These are phyloP conservation scores for Tragelaphus buxtoni DNA, from an alignment of 2,113 vertebrate species.

Conservation along the genomic window DNA sequence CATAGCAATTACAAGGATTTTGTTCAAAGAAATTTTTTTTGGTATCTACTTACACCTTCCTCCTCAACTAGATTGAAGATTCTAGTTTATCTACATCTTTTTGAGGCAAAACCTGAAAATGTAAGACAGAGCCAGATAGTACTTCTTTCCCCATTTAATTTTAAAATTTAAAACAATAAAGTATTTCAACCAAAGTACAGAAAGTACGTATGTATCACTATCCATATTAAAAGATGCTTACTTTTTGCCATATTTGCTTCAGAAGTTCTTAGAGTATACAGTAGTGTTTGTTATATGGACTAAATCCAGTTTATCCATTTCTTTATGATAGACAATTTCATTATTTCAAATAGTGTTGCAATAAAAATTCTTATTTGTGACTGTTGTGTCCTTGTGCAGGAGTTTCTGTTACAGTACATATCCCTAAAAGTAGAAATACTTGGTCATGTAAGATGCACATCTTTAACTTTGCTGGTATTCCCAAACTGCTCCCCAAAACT, in stretches of 20 bases:
- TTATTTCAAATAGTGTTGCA: neutral
- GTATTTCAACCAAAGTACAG: neutral
- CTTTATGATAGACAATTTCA: neutral
- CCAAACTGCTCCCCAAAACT: neutral
- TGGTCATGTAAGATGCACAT: neutral
- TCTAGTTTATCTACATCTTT: neutral
- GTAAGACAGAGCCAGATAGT: neutral
- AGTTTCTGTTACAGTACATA: neutral
- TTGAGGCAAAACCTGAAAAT: slow-evolving; percentile 18
- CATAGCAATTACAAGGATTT: neutral
- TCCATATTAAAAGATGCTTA: neutral
- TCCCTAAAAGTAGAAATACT: neutral
- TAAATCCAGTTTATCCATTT: neutral
- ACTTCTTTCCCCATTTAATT: neutral
- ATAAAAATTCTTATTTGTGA: neutral
- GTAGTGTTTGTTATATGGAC: neutral
- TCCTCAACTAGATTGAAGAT: neutral
- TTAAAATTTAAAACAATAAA: neutral
- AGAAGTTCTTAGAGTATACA: neutral
- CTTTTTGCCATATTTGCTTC: neutral
- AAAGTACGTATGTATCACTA: neutral
- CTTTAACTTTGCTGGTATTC: neutral
- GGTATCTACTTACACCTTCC: neutral
- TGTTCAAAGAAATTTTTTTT: neutral
- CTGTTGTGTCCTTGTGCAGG: neutral